A percentile compares a stretch with the other conserved stretches of the same genome.
Evolutionary conservation across 2,797 vertebrate genomes (phyloP).

Genomic region (Lemur catta): DNA sequence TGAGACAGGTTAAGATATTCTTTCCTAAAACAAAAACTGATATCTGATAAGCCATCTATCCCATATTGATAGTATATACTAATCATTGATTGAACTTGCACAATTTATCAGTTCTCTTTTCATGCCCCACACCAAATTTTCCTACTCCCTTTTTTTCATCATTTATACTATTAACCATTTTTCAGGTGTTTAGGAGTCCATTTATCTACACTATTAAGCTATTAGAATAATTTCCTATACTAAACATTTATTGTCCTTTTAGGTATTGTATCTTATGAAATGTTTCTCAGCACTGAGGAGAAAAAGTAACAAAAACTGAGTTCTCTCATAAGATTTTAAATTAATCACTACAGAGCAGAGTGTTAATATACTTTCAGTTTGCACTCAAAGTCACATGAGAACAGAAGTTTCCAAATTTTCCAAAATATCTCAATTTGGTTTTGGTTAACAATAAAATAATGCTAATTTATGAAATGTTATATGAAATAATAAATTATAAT

Average conservation of each 20-base stretch:
- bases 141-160: background rate
- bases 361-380: background rate
- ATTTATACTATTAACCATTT: background rate
- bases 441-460: background rate
- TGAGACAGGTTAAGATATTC: background rate
- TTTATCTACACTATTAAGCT: slow-evolving; percentile 22
- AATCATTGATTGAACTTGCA: background rate
- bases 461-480: background rate
- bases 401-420: background rate
- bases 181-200: background rate
- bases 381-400: background rate
- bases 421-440: background rate
- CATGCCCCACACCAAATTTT: background rate
- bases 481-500: background rate
- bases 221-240: background rate
- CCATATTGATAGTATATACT: background rate
- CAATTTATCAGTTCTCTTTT: background rate
- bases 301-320: background rate
- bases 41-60: background rate
- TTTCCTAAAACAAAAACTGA: slow-evolving; percentile 24
- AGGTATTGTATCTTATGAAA: background rate
- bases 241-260: background rate
- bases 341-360: background rate
- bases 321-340: slow-evolving; percentile 9
- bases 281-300: background rate